Conservation (phyloP, 2,888 invertebrate species). For the Eurytoma californica region DNA sequence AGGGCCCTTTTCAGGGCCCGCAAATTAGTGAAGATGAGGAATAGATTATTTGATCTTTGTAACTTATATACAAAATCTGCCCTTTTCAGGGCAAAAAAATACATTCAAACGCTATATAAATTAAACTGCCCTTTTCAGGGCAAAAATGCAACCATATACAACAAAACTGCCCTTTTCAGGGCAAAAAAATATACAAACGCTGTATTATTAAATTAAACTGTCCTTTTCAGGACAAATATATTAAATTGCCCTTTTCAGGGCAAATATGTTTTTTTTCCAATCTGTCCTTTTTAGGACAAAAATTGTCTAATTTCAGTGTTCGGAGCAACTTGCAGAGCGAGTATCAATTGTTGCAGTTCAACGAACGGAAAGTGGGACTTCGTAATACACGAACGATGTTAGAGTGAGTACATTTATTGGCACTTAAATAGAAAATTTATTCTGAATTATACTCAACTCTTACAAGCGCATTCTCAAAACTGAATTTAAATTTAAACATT, state of each 20-base stretch:
- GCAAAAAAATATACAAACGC: conserved; percentile 9
- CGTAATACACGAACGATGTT: too few species aligned
- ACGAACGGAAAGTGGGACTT: too few species aligned
- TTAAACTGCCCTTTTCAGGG: conserved; percentile 59
- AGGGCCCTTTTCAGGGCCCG: conserved; percentile 72
- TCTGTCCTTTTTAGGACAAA: too few species aligned
- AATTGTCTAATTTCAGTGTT: too few species aligned
- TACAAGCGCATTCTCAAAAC: too few species aligned
- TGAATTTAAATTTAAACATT: too few species aligned
- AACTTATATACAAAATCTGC: conserved; percentile 51
- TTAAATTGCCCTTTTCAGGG: conserved; percentile 50
- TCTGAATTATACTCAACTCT: too few species aligned
- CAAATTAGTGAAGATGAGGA: conserved; percentile 63
- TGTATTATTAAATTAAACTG: not conserved
- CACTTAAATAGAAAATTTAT: too few species aligned
- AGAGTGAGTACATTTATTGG: too few species aligned
- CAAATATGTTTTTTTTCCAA: conserved; percentile 9
- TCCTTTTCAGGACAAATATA: conserved; percentile 18
- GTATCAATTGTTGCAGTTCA: too few species aligned
- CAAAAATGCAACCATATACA: conserved; percentile 40
- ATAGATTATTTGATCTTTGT: conserved; percentile 53
- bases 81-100: conserved; percentile 56
- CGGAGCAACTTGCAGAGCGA: too few species aligned
- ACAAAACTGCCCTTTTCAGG: conserved; percentile 57
- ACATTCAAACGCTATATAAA: conserved; percentile 24